Base-by-base conservation (phyloP, 23 tunicate species). In the Trididemnum nubilum region DNA sequence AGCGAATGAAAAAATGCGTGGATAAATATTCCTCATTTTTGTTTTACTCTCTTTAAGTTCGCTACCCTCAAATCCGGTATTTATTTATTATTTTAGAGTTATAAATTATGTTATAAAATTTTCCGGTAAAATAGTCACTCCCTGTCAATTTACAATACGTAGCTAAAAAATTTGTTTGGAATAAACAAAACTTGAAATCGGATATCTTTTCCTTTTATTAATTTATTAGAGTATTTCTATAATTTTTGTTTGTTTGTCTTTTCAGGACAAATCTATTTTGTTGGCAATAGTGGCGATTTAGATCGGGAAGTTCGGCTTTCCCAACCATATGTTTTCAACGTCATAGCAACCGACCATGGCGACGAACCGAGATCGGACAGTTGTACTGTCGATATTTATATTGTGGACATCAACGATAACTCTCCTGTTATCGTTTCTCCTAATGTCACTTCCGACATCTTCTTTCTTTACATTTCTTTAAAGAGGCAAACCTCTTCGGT, bases 361-460 rank as follows among this genome's bases (percentile, higher is more conserved):
- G 28, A 59, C 36, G 30, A 73, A 0, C 86, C 86, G 26, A 35
- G 25, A 22, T 36, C 37, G 0, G 84, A 77, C 22, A 24, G 32
- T 5, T 87, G 80, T 1, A 79, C 79, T 7, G 98, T 84, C 35
- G 80, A 83, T 23, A 91, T 91, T 25, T 91, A 81, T 37, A 70
- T 92, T 18, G 70, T 39, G 1, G 97, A 92, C 57, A 60, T 92
- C 0, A 92, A 92, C 76, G 97, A 92, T 81, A 92, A 92, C 73
- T 24, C 65, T 35, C 97, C 97, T 0, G 15, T 39, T 27, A 78
- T 92, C 0, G 23, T 60, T 27, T 86, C 34, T 57, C 97, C 97
- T 19, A 79, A 92, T 66, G 92, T 82, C 0, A 82, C 84, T 0
- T 38, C 50, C 34, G 97, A 92, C 69, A 59, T 91, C 15, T 84